phyloP scores from a whole-genome alignment of 2,113 vertebrate genomes.

The Microcebus murinus region DNA sequence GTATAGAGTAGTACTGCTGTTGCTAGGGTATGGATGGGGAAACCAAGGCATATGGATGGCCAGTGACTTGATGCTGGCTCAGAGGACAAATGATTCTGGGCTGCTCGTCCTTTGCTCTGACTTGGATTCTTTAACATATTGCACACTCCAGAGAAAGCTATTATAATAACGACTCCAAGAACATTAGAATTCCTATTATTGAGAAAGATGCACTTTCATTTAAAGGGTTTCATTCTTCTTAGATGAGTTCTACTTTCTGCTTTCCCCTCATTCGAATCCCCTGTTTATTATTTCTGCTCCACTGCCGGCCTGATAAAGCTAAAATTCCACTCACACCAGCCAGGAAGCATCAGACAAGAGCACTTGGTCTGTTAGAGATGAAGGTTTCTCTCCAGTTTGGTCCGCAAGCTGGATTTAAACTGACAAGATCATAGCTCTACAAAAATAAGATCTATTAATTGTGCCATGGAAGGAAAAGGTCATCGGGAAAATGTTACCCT shows the following conservation, averaged over 20 bases:
- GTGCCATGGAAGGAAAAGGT: conserved; percentile 74
- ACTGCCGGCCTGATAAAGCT: conserved; percentile 57
- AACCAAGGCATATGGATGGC: conserved; percentile 1
- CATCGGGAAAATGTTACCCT: conserved; percentile 67
- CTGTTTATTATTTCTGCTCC: conserved; percentile 70
- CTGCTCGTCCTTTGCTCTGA: conserved; percentile 18
- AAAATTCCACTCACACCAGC: conserved; percentile 48
- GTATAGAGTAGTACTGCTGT: background rate
- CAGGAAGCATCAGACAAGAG: background rate
- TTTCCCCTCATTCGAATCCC: conserved; percentile 56
- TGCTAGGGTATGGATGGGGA: background rate
- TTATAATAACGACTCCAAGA: conserved; percentile 60
- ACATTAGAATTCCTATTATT: conserved; percentile 77
- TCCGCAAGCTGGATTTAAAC: conserved; percentile 68
- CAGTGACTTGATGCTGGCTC: background rate
- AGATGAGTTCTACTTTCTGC: conserved; percentile 70
- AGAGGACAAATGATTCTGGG: background rate
- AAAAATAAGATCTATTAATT: conserved; percentile 75
- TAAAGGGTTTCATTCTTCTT: conserved; percentile 69
- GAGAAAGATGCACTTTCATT: conserved; percentile 75
- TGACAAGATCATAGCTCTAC: conserved; percentile 70
- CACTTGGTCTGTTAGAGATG: conserved; percentile 31
- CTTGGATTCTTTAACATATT: conserved; percentile 43
- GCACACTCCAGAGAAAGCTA: conserved; percentile 60
- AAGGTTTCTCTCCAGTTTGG: conserved; percentile 55